These are phyloP conservation scores for Protobothrops mucrosquamatus DNA, from an alignment of 2,113 vertebrate species.

Conservation along the genomic window DNA sequence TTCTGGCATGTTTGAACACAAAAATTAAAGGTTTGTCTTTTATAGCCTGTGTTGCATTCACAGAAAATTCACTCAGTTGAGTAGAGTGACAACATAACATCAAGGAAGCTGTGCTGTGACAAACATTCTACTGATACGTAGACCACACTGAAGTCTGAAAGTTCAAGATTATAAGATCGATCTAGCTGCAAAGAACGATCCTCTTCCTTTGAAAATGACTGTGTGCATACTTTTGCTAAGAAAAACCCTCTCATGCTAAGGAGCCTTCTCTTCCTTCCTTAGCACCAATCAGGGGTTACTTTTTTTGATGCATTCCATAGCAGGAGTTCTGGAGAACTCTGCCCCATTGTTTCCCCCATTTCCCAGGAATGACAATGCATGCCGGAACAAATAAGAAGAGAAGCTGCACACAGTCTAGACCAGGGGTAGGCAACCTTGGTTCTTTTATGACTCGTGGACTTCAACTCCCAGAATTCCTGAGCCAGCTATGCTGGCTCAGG, in stretches of 20 bases:
- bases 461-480: too few relatives aligned
- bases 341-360: neutral
- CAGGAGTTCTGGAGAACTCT: neutral
- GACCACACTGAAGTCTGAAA: neutral
- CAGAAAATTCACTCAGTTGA: neutral
- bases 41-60: neutral
- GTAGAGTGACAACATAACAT: neutral
- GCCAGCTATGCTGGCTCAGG: too few relatives aligned
- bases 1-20: neutral
- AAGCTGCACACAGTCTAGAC: neutral
- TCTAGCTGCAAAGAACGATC: too few relatives aligned
- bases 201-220: neutral
- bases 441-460: too few relatives aligned
- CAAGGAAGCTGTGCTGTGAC: neutral
- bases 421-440: too few relatives aligned
- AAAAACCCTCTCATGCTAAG: neutral
- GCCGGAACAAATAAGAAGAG: neutral
- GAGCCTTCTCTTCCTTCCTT: neutral
- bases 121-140: neutral
- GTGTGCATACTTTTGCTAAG: neutral
- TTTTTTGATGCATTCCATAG: neutral
- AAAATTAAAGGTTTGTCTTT: neutral
- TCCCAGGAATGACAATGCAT: neutral
- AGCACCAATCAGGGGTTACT: neutral
- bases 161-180: neutral